phyloP scores from a whole-genome alignment of 1,140 invertebrate genomes.

The Drosophila trapezifrons region DNA sequence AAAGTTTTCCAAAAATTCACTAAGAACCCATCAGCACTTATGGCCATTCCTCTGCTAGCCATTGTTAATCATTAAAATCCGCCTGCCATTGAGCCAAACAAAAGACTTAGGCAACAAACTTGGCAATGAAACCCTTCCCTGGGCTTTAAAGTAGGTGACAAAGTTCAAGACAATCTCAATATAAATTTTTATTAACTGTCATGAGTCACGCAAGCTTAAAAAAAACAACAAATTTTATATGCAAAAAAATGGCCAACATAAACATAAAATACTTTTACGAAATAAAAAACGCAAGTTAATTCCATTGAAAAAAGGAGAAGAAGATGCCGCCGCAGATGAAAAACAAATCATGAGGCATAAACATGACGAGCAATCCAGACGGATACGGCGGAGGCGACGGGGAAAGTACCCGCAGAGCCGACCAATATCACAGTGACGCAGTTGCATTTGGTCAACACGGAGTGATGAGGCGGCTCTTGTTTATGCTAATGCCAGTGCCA shows the following conservation, averaged over 20 bases:
- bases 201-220: slow-evolving; percentile 54
- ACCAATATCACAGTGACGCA: slow-evolving; percentile 60
- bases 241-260: slow-evolving; percentile 31
- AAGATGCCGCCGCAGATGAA: slow-evolving; percentile 41
- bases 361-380: slow-evolving; percentile 52
- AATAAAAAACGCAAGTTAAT: slow-evolving; percentile 67
- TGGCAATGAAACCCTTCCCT: slow-evolving; percentile 42
- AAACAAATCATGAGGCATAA: slow-evolving; percentile 71
- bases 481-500: slow-evolving; percentile 63
- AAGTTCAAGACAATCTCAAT: slow-evolving; percentile 48
- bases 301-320: slow-evolving; percentile 45
- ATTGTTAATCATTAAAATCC: slow-evolving; percentile 21
- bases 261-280: slow-evolving; percentile 57
- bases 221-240: slow-evolving; percentile 13
- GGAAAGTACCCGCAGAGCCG: slow-evolving; percentile 24
- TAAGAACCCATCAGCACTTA: slow-evolving; percentile 13
- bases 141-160: slow-evolving; percentile 23
- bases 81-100: slow-evolving; percentile 23
- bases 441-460: slow-evolving; percentile 69
- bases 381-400: slow-evolving; percentile 20
- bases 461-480: slow-evolving; percentile 59
- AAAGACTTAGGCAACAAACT: slow-evolving; percentile 78
- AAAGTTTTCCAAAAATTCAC: not conserved
- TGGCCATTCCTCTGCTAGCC: not conserved
- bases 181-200: slow-evolving; percentile 37